Evolutionary conservation across 1,140 invertebrate species (phyloP).

Genomic region (Lepidostoma basale): DNA sequence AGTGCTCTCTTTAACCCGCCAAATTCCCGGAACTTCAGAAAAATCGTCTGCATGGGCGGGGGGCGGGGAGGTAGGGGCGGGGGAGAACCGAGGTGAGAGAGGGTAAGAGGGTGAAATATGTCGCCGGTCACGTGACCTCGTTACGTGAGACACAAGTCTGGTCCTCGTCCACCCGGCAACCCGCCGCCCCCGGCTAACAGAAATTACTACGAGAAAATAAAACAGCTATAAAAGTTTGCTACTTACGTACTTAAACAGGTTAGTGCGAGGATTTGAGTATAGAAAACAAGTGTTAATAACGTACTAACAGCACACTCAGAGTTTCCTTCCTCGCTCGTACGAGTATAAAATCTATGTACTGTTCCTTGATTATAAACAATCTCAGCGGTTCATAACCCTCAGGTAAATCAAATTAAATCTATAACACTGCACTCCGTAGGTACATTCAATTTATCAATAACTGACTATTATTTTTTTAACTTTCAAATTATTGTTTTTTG

Average conservation of each 20-base stretch:
- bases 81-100: not conserved
- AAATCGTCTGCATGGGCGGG: conserved; percentile 5
- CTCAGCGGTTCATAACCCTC: no score
- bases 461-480: no score
- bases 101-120: conserved; percentile 43
- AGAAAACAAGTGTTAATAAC: no score
- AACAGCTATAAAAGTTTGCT: not conserved
- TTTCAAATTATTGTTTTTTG: no score
- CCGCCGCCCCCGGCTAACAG: not conserved
- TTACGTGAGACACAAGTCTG: conserved; percentile 41
- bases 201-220: conserved; percentile 15
- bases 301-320: no score
- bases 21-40: not conserved
- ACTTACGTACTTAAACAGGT: not conserved
- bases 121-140: conserved; percentile 42
- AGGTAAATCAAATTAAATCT: no score
- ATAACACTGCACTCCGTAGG: no score
- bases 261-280: no score
- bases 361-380: no score
- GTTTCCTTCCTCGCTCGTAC: no score
- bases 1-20: not conserved
- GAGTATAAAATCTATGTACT: no score
- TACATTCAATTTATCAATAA: no score
- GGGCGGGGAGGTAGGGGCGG: not conserved
- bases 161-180: not conserved